These are phyloP conservation scores for Bucco capensis DNA, from an alignment of 2,113 vertebrate species.

Conservation along the genomic window DNA sequence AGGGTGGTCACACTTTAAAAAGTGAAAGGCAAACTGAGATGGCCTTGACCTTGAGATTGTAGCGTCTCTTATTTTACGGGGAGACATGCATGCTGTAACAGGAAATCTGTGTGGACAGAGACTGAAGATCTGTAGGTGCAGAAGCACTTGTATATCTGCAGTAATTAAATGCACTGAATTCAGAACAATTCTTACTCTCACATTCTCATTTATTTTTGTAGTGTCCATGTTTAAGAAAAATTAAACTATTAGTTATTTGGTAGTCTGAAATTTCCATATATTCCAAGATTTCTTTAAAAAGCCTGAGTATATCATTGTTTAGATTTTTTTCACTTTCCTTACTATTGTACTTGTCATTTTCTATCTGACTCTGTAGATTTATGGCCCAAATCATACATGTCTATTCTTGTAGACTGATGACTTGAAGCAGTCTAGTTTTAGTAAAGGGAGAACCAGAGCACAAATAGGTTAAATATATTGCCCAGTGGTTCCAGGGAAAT, in stretches of 20 bases:
- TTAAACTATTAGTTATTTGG: background rate
- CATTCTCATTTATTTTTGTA: background rate
- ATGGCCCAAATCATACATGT: background rate
- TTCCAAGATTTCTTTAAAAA: background rate
- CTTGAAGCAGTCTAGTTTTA: background rate
- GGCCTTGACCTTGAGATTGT: background rate
- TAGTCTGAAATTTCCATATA: background rate
- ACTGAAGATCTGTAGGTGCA: background rate
- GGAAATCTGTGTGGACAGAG: background rate
- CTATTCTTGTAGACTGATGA: background rate
- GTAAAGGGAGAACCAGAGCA: background rate
- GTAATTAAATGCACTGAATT: background rate
- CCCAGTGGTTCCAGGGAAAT: background rate
- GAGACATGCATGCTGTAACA: accelerated
- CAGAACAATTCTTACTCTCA: background rate
- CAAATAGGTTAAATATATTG: background rate
- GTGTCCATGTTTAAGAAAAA: background rate
- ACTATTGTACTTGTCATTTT: background rate
- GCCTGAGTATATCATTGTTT: background rate
- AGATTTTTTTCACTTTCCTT: background rate
- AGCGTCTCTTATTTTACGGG: background rate
- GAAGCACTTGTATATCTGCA: accelerated
- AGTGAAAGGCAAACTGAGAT: background rate
- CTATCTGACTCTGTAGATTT: background rate
- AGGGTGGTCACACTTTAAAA: background rate